These are phyloP conservation scores for Hyles vespertilio DNA, from an alignment of 1,140 invertebrate genomes.

Conservation along the genomic window DNA sequence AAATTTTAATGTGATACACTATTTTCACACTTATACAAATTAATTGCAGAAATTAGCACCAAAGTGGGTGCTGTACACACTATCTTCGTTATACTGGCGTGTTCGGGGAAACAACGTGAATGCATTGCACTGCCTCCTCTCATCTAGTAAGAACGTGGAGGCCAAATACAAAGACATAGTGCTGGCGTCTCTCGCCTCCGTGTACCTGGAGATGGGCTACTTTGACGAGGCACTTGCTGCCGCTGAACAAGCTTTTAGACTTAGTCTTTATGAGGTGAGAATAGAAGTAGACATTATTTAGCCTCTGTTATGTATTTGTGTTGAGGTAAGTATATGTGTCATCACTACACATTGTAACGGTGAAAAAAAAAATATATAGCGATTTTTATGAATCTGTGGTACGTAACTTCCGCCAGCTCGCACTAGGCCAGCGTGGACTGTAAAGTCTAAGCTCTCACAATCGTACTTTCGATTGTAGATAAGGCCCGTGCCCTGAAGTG, in stretches of 20 bases:
- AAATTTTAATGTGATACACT: not conserved
- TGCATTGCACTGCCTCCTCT: constrained; percentile 80
- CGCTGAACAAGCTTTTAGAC: constrained; percentile 76
- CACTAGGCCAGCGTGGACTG: too few species aligned
- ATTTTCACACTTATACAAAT: not conserved
- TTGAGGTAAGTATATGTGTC: too few species aligned
- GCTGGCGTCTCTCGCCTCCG: constrained; percentile 79
- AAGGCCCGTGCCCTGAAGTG: too few species aligned
- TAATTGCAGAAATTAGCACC: constrained; percentile 79
- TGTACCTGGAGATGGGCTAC: constrained; percentile 79
- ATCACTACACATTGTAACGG: too few species aligned
- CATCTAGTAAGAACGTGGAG: constrained; percentile 75
- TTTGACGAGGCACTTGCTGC: constrained; percentile 78
- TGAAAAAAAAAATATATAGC: too few species aligned
- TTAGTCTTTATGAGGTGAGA: constrained; percentile 80
- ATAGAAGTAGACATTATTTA: not conserved
- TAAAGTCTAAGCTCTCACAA: too few species aligned
- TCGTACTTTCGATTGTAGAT: too few species aligned
- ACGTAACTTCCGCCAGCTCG: too few species aligned
- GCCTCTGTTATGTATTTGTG: too few species aligned
- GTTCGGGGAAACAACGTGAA: constrained; percentile 78
- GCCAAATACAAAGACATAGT: constrained; percentile 75
- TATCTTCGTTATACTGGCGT: constrained; percentile 83
- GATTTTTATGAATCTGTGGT: too few species aligned
- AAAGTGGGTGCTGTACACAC: constrained; percentile 79